These are phyloP conservation scores for Stegostoma tigrinum DNA, from an alignment of 2,113 vertebrate species.

Conservation along the genomic window DNA sequence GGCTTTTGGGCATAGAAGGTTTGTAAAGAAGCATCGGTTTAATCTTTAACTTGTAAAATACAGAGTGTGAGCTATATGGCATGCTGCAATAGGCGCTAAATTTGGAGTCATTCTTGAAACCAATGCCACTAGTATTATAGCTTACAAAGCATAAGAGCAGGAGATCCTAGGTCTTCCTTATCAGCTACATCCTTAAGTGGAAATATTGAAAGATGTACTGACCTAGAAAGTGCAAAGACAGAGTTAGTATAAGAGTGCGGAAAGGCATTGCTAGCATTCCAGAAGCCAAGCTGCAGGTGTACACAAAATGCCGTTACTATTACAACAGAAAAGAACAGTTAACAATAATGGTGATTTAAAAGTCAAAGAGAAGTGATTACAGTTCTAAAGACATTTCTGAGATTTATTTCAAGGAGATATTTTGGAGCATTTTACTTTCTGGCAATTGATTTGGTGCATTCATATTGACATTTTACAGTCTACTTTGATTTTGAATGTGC, in stretches of 20 bases:
- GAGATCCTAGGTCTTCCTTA: too few species aligned
- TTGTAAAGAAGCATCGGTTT: not conserved
- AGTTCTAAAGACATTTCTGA: not conserved
- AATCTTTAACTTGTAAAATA: not conserved
- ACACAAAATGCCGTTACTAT: not conserved
- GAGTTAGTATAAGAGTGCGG: not conserved
- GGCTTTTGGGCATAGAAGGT: not conserved
- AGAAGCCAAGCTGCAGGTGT: not conserved
- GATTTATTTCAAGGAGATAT: not conserved
- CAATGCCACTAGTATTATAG: not conserved
- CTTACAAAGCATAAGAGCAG: not conserved
- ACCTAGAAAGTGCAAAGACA: not conserved
- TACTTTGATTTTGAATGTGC: not conserved
- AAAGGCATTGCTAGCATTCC: not conserved
- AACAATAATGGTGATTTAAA: not conserved
- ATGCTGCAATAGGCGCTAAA: not conserved
- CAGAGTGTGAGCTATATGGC: not conserved
- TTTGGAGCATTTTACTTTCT: not conserved
- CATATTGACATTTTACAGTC: not conserved
- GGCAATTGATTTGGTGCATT: not conserved
- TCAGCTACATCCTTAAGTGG: not conserved
- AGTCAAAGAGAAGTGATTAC: not conserved
- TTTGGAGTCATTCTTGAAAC: not conserved
- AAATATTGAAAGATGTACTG: not conserved
- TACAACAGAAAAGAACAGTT: not conserved